phyloP scores from a whole-genome alignment of 2,113 vertebrate species.

The Porphyrio hochstetteri region DNA sequence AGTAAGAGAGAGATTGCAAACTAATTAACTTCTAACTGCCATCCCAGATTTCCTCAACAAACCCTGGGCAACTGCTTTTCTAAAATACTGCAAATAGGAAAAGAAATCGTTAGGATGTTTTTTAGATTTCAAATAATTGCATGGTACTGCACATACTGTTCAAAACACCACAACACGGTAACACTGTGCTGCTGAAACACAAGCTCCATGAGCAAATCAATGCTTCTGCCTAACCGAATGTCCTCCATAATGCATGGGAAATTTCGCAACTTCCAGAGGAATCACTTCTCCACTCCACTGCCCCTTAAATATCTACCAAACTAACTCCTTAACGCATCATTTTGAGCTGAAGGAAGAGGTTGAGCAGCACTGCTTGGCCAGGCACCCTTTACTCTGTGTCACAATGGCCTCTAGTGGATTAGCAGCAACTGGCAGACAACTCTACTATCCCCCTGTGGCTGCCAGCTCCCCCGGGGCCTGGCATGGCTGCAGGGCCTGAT shows the following conservation, averaged over 20 bases:
- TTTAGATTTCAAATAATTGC: neutral
- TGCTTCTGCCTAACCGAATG: neutral
- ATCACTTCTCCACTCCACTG: neutral
- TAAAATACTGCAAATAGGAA: neutral
- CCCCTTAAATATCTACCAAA: neutral
- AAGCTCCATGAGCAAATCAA: neutral
- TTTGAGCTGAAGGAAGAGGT: neutral
- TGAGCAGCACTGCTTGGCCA: neutral
- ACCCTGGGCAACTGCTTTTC: neutral
- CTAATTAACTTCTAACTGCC: neutral
- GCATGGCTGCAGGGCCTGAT: slow-evolving; percentile 78
- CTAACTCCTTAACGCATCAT: neutral
- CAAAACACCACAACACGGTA: neutral
- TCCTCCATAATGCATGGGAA: neutral
- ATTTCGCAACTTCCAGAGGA: slow-evolving; percentile 17
- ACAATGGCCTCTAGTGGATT: slow-evolving; percentile 86
- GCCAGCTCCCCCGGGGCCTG: slow-evolving; percentile 80
- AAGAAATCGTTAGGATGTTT: neutral
- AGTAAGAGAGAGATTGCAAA: neutral
- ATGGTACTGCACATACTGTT: neutral
- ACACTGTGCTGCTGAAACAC: neutral
- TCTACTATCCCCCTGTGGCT: slow-evolving; percentile 79
- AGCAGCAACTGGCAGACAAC: slow-evolving; percentile 83
- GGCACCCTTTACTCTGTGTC: slow-evolving; percentile 64
- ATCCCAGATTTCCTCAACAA: neutral